These are phyloP conservation scores for Uloborus diversus DNA, from an alignment of 1,140 invertebrate species.

Conservation along the genomic window DNA sequence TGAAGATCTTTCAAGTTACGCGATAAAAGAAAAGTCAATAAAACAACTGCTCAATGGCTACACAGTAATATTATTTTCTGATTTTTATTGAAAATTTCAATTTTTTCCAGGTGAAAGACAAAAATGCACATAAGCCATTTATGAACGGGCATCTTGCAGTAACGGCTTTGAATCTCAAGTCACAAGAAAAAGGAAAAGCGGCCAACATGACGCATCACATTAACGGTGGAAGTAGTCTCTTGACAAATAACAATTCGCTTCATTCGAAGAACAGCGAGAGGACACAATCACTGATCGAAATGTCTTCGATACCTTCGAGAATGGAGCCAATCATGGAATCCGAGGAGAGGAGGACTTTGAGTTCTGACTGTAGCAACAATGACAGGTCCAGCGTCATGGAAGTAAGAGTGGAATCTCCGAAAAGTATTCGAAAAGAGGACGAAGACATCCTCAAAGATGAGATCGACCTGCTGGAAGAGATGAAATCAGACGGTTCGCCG, in stretches of 20 bases:
- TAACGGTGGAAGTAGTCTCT: too few species aligned
- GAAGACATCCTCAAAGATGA: slow-evolving; percentile 44
- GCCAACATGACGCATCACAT: too few species aligned
- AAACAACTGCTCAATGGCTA: too few species aligned
- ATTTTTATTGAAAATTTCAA: too few species aligned
- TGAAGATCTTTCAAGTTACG: too few species aligned
- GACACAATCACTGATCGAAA: not conserved
- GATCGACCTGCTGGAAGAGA: slow-evolving; percentile 42
- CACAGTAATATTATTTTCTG: too few species aligned
- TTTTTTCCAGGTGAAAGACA: not conserved
- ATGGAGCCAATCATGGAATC: slow-evolving; percentile 35
- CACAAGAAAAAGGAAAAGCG: too few species aligned
- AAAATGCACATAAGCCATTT: not conserved
- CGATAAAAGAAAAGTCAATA: too few species aligned
- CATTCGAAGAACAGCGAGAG: too few species aligned
- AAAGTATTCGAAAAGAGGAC: not conserved
- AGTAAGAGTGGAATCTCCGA: slow-evolving; percentile 4
- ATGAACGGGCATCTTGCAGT: not conserved
- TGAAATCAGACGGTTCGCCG: slow-evolving; percentile 27
- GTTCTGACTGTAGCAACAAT: not conserved
- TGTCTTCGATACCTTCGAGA: not conserved
- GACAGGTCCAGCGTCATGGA: not conserved
- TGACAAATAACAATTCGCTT: too few species aligned
- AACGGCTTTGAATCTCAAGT: not conserved
- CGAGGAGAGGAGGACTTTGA: not conserved